phyloP scores from a whole-genome alignment of 2,888 invertebrate species.

The Caenorhabditis angaria region DNA sequence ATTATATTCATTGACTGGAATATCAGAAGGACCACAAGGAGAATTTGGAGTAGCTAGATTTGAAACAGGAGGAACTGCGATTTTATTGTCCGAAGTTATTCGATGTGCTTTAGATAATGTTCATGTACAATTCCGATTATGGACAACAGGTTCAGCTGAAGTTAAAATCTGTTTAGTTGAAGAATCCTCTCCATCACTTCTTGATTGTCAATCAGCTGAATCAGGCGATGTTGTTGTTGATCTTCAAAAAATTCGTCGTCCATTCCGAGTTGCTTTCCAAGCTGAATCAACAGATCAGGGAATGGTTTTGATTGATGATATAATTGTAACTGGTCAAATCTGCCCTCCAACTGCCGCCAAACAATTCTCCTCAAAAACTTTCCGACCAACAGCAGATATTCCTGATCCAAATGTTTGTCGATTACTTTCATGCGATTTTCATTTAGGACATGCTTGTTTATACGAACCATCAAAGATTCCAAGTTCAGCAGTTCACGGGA shows the following conservation, averaged over 20 bases:
- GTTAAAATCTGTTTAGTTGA: constrained; percentile 60
- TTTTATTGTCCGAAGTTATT: constrained; percentile 58
- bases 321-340: constrained; percentile 45
- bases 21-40: constrained; percentile 55
- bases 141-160: constrained; percentile 56
- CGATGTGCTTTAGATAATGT: constrained; percentile 52
- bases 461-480: constrained; percentile 61
- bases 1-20: constrained; percentile 63
- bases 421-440: constrained; percentile 66
- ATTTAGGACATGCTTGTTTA: constrained; percentile 63
- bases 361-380: constrained; percentile 57
- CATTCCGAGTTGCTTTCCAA: constrained; percentile 58
- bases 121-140: constrained; percentile 53
- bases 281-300: constrained; percentile 57
- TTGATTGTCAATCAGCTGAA: constrained; percentile 57
- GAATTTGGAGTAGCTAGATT: constrained; percentile 66
- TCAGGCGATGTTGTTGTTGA: constrained; percentile 56
- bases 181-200: constrained; percentile 54
- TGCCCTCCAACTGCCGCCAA: constrained; percentile 49
- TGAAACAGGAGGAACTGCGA: constrained; percentile 53
- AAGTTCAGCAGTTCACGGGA: constrained; percentile 44
- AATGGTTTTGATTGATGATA: constrained; percentile 59
- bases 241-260: constrained; percentile 54
- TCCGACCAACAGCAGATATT: constrained; percentile 43
- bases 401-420: constrained; percentile 70